Evolutionary conservation across 2,113 vertebrate genomes (phyloP), one percentile per base, ranked within the genome.

Genomic region (Tragelaphus scriptus): DNA sequence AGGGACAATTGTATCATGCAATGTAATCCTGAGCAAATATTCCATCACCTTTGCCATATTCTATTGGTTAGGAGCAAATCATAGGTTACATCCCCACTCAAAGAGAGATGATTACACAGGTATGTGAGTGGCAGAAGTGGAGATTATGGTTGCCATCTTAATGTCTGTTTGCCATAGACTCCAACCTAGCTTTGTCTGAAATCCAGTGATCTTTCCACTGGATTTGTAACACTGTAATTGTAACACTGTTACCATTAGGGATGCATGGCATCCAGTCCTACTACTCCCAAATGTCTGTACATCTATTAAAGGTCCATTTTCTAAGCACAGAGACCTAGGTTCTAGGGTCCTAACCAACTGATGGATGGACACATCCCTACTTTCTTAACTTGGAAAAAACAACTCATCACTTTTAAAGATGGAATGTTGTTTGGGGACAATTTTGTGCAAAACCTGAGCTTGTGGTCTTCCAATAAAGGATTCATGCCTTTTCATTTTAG

Each of bases 401-500:
- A 91, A 36, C 12, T 81, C 2, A 82, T 87, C 63, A 95, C 19
- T 81, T 84, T 80, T 91, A 85, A 88, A 85, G 47, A 85, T 59
- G 26, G 47, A 93, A 93, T 88, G 53, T 53, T 97, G 53, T 58
- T 92, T 87, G 4, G 44, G 36, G 53, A 80, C 30, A 91, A n/a
- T 95, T 96, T 91, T 92, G 51, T 96, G 19, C 84, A 94, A 96
- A 93, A 25, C 4, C 15, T 77, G 40, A 96, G 53, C 59, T 93
- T 97, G 32, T 95, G 88, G 79, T 82, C 55, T 93, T 95, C 26
- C 49, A 21, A 85, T 77, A 68, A 88, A 93, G 5, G 49, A 93
- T 30, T 55, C n/a, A 84, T 71, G n/a, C 28, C 61, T 92, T 97
- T 95, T 71, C 36, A 92, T 90, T 95, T 95, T 88, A 97, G 61